Evolutionary conservation across 2,888 invertebrate species (phyloP).

Genomic region (Cheilosia variabilis): DNA sequence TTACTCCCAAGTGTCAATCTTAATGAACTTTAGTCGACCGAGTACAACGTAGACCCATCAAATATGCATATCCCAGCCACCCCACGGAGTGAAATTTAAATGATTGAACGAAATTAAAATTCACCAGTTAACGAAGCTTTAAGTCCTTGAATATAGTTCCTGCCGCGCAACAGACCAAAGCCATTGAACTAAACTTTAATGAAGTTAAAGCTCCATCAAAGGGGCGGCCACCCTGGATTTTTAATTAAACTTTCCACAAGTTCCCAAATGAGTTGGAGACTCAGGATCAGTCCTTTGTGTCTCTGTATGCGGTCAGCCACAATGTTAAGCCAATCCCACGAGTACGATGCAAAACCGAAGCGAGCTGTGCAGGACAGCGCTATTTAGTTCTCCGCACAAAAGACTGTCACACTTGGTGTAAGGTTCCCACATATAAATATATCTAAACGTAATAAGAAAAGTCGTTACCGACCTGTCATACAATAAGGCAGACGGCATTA

Average conservation of each 20-base stretch:
- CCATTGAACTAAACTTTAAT: slow-evolving; percentile 25
- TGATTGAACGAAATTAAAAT: slow-evolving; percentile 30
- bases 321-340: slow-evolving; percentile 17
- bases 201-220: slow-evolving; percentile 16
- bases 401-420: slow-evolving; percentile 15
- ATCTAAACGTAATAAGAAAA: too few species aligned
- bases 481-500: neutral
- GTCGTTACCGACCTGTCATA: neutral
- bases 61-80: neutral
- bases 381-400: slow-evolving; percentile 34
- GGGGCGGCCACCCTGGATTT: slow-evolving; percentile 4
- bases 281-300: neutral
- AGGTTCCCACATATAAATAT: neutral
- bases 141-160: neutral
- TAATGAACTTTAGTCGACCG: slow-evolving; percentile 1
- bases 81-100: neutral
- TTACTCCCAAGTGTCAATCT: slow-evolving; percentile 10
- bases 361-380: slow-evolving; percentile 16
- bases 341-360: neutral
- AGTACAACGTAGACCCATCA: neutral
- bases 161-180: neutral
- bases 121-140: neutral
- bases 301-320: slow-evolving; percentile 15
- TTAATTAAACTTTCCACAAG: slow-evolving; percentile 37
- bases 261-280: neutral